phyloP scores from a whole-genome alignment of 1,140 invertebrate species.

The Hyles vespertilio region DNA sequence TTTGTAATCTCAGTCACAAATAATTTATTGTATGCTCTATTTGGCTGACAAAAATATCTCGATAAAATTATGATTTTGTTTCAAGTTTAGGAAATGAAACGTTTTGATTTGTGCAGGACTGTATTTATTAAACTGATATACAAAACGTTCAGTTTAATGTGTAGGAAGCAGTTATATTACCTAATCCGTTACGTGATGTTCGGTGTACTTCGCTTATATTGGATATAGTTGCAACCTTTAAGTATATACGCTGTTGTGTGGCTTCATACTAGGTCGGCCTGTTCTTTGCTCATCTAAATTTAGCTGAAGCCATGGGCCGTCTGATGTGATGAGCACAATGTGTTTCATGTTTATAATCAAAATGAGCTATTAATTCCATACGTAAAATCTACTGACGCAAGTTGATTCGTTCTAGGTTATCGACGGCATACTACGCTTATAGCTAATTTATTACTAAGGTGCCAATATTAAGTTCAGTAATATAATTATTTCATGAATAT shows the following conservation, averaged over 20 bases:
- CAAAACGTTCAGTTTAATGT: too few species aligned
- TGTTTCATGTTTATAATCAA: conserved; percentile 19
- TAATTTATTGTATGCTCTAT: too few species aligned
- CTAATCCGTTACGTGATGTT: too few species aligned
- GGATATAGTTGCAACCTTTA: conserved; percentile 13
- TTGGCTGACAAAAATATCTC: too few species aligned
- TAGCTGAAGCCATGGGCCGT: conserved; percentile 22
- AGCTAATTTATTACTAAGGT: not conserved
- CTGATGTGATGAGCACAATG: conserved; percentile 12
- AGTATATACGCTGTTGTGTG: conserved; percentile 13
- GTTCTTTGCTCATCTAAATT: conserved; percentile 23
- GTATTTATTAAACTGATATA: too few species aligned
- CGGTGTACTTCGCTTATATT: not conserved
- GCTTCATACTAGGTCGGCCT: conserved; percentile 23
- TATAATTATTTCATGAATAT: too few species aligned
- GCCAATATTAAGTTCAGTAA: too few species aligned
- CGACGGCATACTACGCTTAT: not conserved
- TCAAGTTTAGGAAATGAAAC: too few species aligned
- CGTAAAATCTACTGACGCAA: conserved; percentile 1
- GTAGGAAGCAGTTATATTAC: too few species aligned
- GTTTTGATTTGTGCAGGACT: too few species aligned
- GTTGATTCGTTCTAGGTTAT: not conserved
- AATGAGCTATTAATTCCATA: conserved; percentile 6
- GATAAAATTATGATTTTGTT: too few species aligned
- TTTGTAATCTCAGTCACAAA: too few species aligned